A percentile compares a stretch with the other conserved stretches of the same genome.
phyloP scores from a whole-genome alignment of 2,888 invertebrate species.

The Leptinotarsa juncta region DNA sequence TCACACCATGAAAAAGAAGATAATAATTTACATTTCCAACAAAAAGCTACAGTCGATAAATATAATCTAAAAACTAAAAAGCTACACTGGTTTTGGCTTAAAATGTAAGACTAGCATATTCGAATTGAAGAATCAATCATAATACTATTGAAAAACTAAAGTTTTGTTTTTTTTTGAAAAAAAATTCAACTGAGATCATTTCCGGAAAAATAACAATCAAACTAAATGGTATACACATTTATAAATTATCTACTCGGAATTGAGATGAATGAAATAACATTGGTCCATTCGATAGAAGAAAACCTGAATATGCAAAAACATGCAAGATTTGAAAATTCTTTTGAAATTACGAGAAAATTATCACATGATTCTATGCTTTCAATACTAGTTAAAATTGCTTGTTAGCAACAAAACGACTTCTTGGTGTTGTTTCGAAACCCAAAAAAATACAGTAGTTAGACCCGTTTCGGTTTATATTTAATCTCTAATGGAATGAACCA shows the following conservation, averaged over 20 bases:
- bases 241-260: background rate
- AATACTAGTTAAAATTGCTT: no score
- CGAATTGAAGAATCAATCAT: constrained; percentile 3
- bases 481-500: no score
- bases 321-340: background rate
- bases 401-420: no score
- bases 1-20: background rate
- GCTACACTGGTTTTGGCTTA: constrained; percentile 38
- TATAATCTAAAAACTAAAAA: constrained; percentile 34
- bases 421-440: no score
- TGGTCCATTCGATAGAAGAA: background rate
- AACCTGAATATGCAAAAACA: background rate
- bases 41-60: constrained; percentile 40
- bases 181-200: background rate
- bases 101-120: constrained; percentile 30
- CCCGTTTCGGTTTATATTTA: no score
- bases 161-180: background rate
- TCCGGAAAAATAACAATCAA: background rate
- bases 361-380: no score
- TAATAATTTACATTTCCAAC: constrained; percentile 46
- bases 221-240: background rate
- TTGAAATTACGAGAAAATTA: background rate
- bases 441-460: no score
- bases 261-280: background rate
- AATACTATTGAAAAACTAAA: background rate